Base-by-base conservation (phyloP, 2,888 invertebrate genomes). In the Germaria angustata region DNA sequence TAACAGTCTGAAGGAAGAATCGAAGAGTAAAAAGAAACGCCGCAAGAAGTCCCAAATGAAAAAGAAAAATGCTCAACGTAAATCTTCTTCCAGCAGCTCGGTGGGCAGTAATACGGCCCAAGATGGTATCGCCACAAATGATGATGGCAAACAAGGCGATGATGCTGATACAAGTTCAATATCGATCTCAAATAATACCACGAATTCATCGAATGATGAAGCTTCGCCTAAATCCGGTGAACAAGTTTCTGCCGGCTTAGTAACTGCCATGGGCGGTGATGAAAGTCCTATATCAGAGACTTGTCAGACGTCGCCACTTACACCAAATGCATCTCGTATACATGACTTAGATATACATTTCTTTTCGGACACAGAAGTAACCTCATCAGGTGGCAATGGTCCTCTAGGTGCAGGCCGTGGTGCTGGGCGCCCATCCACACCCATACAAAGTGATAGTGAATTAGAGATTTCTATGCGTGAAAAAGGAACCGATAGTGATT, bases 401-500 rank as follows among this genome's bases (percentile, higher is more conserved):
- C 94, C 95, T 39, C 94, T 94, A 85, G 84, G 84, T 36, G 91
- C 93, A 17, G 90, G 86, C 39, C 88, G 89, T 78, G 90, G 88
- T 39, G 92, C 93, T 81, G 95, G 95, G 39, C 93, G 97, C 80
- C 94, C 95, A 44, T 94, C 95, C 84, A 95, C 97, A 13, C 97
- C 98, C 7, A 94, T 96, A 81, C 97, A 97, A 90, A 98, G 98
- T 49, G 99, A 99, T 91, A 97, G 98, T 0, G 99, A 99, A 90
- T 95, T 97, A 88, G 98, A 98, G 91, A 94, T 93, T 81, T 90
- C 91, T 0, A 87, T 90, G 88, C 88, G 91, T 24, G 90, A 90
- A 39, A 90, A 94, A 81, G 89, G 87, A 20, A 86, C 72, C 65
- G 87, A 86, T 34, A 86, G 75, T 11, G 88, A 90, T 84, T 82